Conservation (phyloP, 2,113 vertebrate genomes). For the Tachuris rubrigastra region DNA sequence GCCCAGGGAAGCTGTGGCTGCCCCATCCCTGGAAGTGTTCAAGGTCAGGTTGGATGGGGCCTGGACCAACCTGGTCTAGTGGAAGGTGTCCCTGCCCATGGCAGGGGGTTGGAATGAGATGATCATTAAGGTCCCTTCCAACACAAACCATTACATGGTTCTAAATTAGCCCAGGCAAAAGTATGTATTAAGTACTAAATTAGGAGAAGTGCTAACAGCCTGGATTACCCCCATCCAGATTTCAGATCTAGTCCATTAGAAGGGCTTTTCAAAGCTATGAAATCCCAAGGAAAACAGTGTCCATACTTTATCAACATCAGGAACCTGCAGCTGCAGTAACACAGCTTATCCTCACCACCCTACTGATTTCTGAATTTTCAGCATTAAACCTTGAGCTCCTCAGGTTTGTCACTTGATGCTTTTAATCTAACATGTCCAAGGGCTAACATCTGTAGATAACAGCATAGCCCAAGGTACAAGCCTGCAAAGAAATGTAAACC, state of each 20-base stretch:
- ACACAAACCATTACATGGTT: background rate
- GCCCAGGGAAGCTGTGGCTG: background rate
- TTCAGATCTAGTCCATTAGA: background rate
- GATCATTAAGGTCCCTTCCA: background rate
- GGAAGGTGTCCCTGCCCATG: background rate
- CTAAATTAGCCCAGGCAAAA: background rate
- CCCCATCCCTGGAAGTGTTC: background rate
- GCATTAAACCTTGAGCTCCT: background rate
- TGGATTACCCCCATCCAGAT: background rate
- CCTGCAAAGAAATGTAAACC: background rate
- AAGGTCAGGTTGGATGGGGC: accelerated
- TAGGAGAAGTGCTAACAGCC: background rate
- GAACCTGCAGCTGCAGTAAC: background rate
- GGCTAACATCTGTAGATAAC: slow-evolving; percentile 13
- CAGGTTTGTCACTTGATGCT: background rate
- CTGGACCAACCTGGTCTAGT: background rate
- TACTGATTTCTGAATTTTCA: background rate
- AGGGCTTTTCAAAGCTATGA: background rate
- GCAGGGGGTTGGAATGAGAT: background rate
- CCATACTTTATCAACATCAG: background rate
- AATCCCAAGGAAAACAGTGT: background rate
- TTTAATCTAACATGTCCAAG: slow-evolving; percentile 2
- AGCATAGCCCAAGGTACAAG: slow-evolving; percentile 1
- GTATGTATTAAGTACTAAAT: background rate
- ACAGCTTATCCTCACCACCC: background rate